Conservation (phyloP, 2,113 vertebrate genomes). For the Brienomyrus brachyistius region DNA sequence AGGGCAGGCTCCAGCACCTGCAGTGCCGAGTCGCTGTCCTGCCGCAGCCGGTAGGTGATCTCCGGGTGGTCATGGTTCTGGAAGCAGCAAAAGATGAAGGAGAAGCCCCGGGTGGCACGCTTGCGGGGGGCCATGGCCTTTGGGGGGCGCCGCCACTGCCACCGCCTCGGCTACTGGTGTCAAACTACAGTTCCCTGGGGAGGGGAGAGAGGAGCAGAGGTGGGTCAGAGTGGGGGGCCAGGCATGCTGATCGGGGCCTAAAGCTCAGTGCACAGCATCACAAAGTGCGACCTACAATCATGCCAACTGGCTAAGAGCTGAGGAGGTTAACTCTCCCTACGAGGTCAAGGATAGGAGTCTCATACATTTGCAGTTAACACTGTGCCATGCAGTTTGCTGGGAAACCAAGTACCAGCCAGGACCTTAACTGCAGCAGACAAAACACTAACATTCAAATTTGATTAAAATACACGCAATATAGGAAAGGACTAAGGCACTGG, state of each 20-base stretch:
- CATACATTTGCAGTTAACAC: neutral
- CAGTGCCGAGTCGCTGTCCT: conserved; percentile 68
- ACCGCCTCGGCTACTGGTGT: conserved; percentile 22
- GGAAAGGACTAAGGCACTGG: neutral
- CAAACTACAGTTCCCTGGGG: conserved; percentile 54
- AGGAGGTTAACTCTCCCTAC: neutral
- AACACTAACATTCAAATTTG: neutral
- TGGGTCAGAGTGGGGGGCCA: neutral
- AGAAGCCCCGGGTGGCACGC: conserved; percentile 67
- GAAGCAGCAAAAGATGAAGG: conserved; percentile 84
- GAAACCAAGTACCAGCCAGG: neutral
- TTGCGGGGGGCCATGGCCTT: conserved; percentile 74
- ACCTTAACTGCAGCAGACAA: neutral
- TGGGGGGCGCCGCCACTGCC: conserved; percentile 21
- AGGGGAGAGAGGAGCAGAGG: neutral
- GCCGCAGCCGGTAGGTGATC: conserved; percentile 76
- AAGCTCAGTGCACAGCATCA: neutral
- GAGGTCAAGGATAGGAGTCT: neutral
- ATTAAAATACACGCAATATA: neutral
- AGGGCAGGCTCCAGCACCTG: conserved; percentile 70
- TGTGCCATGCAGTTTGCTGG: neutral
- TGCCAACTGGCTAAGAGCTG: neutral
- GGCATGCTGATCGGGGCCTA: neutral
- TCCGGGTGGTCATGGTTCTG: conserved; percentile 75
- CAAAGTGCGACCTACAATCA: neutral